Conservation (phyloP, 2,888 invertebrate species). For the Eupithecia tripunctaria region DNA sequence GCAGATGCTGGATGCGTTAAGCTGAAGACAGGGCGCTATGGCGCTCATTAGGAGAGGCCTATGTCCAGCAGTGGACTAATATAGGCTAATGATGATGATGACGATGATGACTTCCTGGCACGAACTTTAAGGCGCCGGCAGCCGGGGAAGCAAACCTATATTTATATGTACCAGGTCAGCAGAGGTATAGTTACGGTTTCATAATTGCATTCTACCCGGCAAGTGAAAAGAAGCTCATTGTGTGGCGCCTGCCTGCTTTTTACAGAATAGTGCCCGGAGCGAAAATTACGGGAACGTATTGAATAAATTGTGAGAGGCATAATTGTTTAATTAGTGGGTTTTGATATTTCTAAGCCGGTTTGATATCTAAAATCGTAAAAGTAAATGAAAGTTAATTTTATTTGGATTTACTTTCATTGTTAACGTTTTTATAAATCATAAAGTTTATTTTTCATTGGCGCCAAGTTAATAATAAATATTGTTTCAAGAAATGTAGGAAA, state of each 20-base stretch:
- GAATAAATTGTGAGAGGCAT: constrained; percentile 12
- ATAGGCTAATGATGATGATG: too few relatives aligned
- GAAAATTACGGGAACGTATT: constrained; percentile 13
- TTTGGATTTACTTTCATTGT: background rate
- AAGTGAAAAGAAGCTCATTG: background rate
- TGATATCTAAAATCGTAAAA: background rate
- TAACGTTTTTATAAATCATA: too few relatives aligned
- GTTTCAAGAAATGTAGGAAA: background rate
- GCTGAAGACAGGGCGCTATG: too few relatives aligned
- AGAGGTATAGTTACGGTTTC: background rate
- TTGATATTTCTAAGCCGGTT: background rate
- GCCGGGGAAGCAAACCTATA: background rate
- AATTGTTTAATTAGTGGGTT: constrained; percentile 16
- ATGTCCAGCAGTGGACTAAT: too few relatives aligned
- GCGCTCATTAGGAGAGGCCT: too few relatives aligned
- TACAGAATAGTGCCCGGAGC: background rate
- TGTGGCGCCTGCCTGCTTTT: constrained; percentile 1
- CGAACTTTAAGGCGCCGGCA: too few relatives aligned
- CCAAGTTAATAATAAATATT: background rate
- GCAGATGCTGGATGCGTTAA: too few relatives aligned
- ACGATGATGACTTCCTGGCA: background rate
- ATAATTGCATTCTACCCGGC: background rate
- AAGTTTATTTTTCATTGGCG: background rate
- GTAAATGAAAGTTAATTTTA: background rate
- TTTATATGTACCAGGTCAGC: background rate